phyloP scores from a whole-genome alignment of 2,888 invertebrate species.

The Agrochola lychnidis region DNA sequence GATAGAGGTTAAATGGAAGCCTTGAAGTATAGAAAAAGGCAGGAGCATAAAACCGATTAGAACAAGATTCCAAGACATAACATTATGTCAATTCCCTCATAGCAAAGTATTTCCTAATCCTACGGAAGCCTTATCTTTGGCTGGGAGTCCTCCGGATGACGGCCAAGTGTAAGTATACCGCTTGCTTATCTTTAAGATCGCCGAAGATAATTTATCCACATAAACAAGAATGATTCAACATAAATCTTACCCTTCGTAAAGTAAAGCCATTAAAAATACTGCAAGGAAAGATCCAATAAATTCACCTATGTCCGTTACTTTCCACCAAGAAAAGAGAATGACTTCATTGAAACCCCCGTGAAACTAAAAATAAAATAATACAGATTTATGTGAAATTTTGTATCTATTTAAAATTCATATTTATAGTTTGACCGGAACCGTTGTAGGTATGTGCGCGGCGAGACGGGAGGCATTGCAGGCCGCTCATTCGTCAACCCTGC shows the following conservation, averaged over 20 bases:
- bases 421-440: neutral
- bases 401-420: neutral
- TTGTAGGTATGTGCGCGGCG: no score
- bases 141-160: no score
- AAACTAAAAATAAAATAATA: conserved; percentile 91
- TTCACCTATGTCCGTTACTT: conserved; percentile 93
- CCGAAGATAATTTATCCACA: neutral
- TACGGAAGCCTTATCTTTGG: neutral
- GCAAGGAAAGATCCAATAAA: conserved; percentile 97
- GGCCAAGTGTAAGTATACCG: neutral
- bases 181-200: neutral
- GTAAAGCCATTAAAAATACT: conserved; percentile 97
- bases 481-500: no score
- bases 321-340: conserved; percentile 96
- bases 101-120: neutral
- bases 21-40: neutral
- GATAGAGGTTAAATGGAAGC: neutral
- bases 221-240: conserved; percentile 33
- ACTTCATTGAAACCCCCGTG: conserved; percentile 94
- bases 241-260: conserved; percentile 96
- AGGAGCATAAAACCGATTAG: neutral
- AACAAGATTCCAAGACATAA: conserved; percentile 1
- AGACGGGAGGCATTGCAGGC: no score
- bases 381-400: conserved; percentile 7
- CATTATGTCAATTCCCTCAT: neutral